phyloP scores from a whole-genome alignment of 1,140 invertebrate species.

The Euschistus heros region DNA sequence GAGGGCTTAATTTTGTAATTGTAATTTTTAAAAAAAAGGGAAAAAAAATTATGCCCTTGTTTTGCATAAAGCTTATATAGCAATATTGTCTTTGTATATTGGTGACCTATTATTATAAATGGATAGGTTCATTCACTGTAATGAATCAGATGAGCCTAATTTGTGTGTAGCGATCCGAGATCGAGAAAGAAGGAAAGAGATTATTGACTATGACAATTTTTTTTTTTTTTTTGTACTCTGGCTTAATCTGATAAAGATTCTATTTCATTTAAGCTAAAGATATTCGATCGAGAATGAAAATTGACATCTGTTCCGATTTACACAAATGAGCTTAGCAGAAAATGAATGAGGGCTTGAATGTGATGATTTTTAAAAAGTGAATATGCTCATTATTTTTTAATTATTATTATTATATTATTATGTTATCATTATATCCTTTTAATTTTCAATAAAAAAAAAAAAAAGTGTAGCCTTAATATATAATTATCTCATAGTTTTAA shows the following conservation, averaged over 20 bases:
- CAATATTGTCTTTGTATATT: no score
- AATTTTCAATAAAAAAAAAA: neutral
- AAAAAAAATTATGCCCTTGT: no score
- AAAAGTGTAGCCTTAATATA: conserved; percentile 1
- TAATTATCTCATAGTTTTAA: conserved; percentile 14
- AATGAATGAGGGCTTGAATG: conserved; percentile 13
- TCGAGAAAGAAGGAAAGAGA: no score
- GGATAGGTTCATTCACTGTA: neutral
- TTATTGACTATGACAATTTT: neutral
- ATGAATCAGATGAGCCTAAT: neutral
- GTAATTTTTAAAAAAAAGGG: no score
- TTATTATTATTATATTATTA: conserved; percentile 4
- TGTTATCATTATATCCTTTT: conserved; percentile 7
- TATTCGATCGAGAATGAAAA: neutral
- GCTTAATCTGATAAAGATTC: conserved; percentile 1
- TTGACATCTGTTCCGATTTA: neutral
- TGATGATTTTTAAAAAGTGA: neutral
- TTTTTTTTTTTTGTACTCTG: neutral
- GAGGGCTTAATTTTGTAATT: no score
- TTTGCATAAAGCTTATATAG: no score
- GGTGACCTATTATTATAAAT: neutral
- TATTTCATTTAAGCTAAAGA: conserved; percentile 14
- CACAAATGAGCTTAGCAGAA: conserved; percentile 8
- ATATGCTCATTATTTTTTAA: conserved; percentile 11
- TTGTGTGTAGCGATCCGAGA: neutral